phyloP scores from a whole-genome alignment of 2,888 invertebrate genomes.

The Pedicia rivosa region DNA sequence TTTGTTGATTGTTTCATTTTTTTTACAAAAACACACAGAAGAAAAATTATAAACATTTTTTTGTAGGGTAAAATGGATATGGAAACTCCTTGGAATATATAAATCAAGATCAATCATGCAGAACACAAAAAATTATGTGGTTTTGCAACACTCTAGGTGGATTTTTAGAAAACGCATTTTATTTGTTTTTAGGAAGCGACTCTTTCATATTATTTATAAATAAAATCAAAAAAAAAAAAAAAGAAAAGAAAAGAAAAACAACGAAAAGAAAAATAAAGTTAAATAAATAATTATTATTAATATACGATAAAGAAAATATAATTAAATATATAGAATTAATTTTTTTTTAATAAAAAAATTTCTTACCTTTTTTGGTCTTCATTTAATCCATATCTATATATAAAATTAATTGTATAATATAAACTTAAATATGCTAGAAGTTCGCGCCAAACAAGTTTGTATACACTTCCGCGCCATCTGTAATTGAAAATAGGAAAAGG shows the following conservation, averaged over 20 bases:
- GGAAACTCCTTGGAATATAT: too few relatives aligned
- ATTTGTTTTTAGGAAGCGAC: not conserved
- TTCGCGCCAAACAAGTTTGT: conserved; percentile 91
- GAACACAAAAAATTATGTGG: too few relatives aligned
- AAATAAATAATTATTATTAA: not conserved
- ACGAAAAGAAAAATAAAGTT: not conserved
- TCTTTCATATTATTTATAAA: not conserved
- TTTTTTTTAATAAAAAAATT: too few relatives aligned
- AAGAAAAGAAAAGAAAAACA: not conserved
- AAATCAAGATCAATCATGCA: too few relatives aligned
- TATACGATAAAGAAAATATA: not conserved
- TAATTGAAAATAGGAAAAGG: too few relatives aligned
- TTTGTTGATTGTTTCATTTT: too few relatives aligned
- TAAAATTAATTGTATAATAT: conserved; percentile 74
- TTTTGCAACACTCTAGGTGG: too few relatives aligned
- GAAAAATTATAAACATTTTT: too few relatives aligned
- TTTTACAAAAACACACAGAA: too few relatives aligned
- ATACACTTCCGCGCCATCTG: conserved; percentile 94
- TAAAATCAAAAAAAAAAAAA: not conserved
- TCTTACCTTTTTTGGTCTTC: conserved; percentile 65
- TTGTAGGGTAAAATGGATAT: too few relatives aligned
- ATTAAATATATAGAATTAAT: too few relatives aligned
- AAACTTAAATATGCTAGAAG: conserved; percentile 69
- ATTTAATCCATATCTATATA: conserved; percentile 71
- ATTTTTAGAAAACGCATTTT: too few relatives aligned